phyloP scores from a whole-genome alignment of 1,140 invertebrate species.

The Oscheius sp. region DNA sequence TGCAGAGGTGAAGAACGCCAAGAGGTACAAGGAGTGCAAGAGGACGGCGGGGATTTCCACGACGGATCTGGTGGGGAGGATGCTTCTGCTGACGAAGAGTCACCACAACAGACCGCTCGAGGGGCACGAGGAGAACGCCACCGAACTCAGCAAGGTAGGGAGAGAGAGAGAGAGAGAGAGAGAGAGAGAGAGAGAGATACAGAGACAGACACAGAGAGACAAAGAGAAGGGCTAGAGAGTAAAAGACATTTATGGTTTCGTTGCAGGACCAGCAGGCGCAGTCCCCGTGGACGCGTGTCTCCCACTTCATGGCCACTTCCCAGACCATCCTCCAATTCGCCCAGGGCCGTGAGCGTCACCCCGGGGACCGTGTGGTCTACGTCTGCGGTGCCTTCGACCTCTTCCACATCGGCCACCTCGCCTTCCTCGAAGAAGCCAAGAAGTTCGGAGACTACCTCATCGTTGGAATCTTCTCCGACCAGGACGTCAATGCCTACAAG shows the following conservation, averaged over 20 bases:
- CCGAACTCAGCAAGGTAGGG: constrained; percentile 60
- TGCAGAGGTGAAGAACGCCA: constrained; percentile 70
- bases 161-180: constrained; percentile 70
- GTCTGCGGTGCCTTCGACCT: constrained; percentile 97
- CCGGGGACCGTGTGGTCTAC: constrained; percentile 81
- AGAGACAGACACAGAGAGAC: too few species aligned
- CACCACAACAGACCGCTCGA: constrained; percentile 71
- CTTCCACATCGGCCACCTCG: constrained; percentile 95
- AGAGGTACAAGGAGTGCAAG: constrained; percentile 74
- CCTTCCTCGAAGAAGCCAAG: constrained; percentile 87
- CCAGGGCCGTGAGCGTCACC: constrained; percentile 81
- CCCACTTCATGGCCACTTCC: constrained; percentile 94
- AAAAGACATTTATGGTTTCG: too few species aligned
- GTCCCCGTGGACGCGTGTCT: constrained; percentile 93
- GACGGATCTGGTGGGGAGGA: constrained; percentile 80
- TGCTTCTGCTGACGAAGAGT: constrained; percentile 87
- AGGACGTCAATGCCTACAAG: constrained; percentile 77
- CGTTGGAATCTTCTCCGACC: constrained; percentile 93
- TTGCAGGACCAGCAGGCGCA: constrained; percentile 76
- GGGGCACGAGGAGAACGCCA: constrained; percentile 55
- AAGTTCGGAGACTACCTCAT: constrained; percentile 89
- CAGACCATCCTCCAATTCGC: constrained; percentile 97
- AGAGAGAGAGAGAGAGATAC: too few species aligned
- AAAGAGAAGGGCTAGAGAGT: too few species aligned
- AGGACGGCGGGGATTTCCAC: constrained; percentile 85